Percentiles rank a stretch among this genome's conserved stretches.
phyloP scores from a whole-genome alignment of 1,140 invertebrate genomes.

The Macrotrachela quadricornifera region DNA sequence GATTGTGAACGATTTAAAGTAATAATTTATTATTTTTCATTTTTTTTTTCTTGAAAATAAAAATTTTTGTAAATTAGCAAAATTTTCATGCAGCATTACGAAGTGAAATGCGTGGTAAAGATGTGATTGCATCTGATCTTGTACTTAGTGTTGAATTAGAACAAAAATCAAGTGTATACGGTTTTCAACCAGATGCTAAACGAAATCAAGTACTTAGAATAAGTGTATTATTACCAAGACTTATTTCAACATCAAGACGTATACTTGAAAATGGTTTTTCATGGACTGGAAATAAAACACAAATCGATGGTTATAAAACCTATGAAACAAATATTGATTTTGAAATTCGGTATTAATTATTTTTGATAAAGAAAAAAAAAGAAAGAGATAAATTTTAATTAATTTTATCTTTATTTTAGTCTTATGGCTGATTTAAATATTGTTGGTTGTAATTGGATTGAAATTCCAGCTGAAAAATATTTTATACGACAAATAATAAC shows the following conservation, averaged over 20 bases:
- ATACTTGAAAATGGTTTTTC: slow-evolving; percentile 43
- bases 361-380: no score
- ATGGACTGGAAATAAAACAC: slow-evolving; percentile 9
- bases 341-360: slow-evolving; percentile 50
- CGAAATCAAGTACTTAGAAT: slow-evolving; percentile 63
- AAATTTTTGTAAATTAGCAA: background rate
- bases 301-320: slow-evolving; percentile 29
- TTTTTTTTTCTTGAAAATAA: background rate
- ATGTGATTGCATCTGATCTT: slow-evolving; percentile 33
- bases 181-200: slow-evolving; percentile 51
- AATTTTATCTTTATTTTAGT: no score
- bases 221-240: slow-evolving; percentile 56
- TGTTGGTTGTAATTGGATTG: slow-evolving; percentile 92
- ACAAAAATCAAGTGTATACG: slow-evolving; percentile 42
- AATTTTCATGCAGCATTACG: background rate
- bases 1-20: slow-evolving; percentile 38
- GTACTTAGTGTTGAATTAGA: slow-evolving; percentile 1
- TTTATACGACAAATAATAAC: slow-evolving; percentile 33
- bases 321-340: slow-evolving; percentile 88
- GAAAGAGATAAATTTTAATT: no score
- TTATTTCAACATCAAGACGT: slow-evolving; percentile 60
- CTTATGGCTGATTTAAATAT: slow-evolving; percentile 82
- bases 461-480: slow-evolving; percentile 59
- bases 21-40: slow-evolving; percentile 26
- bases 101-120: slow-evolving; percentile 54